Evolutionary conservation across 1,140 invertebrate species (phyloP), one percentile per base, ranked within the genome.

Genomic region (Delia radicum): DNA sequence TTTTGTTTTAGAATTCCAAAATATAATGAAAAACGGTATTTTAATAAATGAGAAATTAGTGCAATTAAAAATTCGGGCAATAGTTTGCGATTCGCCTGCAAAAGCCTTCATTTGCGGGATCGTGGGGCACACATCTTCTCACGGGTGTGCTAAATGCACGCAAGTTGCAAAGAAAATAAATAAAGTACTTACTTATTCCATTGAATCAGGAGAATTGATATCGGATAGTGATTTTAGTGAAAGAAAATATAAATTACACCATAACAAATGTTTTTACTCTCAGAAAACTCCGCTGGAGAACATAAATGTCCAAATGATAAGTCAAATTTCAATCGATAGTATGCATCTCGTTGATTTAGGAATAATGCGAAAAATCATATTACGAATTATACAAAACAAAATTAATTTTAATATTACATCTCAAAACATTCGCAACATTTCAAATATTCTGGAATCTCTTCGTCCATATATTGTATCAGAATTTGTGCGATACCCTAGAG

Each of bases 401-500:
- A 31, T 12, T 4, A 48, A 65, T 73, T 63, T 75, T 87, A 65
- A n/a, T n/a, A n/a, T n/a, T n/a, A 26, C 33, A 37, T 75, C 0
- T 5, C 0, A 12, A 65, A 67, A 13, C 1, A 26, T 42, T n/a
- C 3, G 8, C 69, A 71, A 27, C n/a, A 75, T 75, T 21, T 72
- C 74, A 8, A 15, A 18, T 0, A 3, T 15, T 2, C 29, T 75
- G 15, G 31, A 37, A 5, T 18, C 13, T 26, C 63, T 75, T 1
- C 27, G 15, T 10, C 24, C 33, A 29, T 31, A 24, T 69, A 55
- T 48, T 29, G 37, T 63, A 15, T 27, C 46, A 18, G 63, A 75
- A 48, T 75, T 75, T 27, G 24, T 8, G 1, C 8, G 63, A 75
- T 86, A 87, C 76, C 83, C 87, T 7, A 78, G 86, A 74, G 42